These are phyloP conservation scores for Lottia scabra DNA, from an alignment of 2,888 invertebrate genomes.

Conservation along the genomic window DNA sequence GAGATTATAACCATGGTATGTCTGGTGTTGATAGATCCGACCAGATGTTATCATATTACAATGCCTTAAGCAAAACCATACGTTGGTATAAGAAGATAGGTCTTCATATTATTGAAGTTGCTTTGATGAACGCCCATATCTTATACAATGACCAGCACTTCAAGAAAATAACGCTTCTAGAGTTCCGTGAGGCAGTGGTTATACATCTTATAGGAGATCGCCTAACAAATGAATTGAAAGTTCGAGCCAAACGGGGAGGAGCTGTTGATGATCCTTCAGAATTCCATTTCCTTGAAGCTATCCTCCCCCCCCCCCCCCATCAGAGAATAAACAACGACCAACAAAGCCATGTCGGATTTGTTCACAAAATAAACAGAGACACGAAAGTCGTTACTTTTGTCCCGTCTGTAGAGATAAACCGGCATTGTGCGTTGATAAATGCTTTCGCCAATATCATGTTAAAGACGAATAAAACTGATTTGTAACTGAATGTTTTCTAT, in stretches of 20 bases:
- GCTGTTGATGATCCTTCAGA: not conserved
- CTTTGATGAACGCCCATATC: slow-evolving; percentile 23
- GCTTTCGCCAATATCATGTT: not conserved
- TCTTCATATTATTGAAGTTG: slow-evolving; percentile 10
- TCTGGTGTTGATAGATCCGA: slow-evolving; percentile 27
- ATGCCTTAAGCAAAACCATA: slow-evolving; percentile 21
- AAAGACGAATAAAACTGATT: no score
- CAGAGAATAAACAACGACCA: slow-evolving; percentile 9
- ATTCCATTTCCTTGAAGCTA: slow-evolving; percentile 7
- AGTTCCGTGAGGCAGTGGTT: slow-evolving; percentile 14
- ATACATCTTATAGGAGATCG: slow-evolving; percentile 13
- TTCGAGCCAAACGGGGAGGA: not conserved
- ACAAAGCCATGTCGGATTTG: slow-evolving; percentile 18
- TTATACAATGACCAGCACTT: slow-evolving; percentile 16
- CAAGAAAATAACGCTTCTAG: slow-evolving; percentile 15
- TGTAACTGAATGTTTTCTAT: no score
- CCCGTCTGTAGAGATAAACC: slow-evolving; percentile 4
- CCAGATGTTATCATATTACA: slow-evolving; percentile 32
- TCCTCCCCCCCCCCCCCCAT: slow-evolving; percentile 1
- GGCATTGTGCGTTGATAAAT: slow-evolving; percentile 12
- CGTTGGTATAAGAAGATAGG: slow-evolving; percentile 25
- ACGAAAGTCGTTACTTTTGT: slow-evolving; percentile 6
- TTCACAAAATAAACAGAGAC: not conserved
- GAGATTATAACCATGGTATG: slow-evolving; percentile 28
- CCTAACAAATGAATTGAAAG: not conserved